These are phyloP conservation scores for Lindbergichthys nudifrons DNA, from an alignment of 2,797 vertebrate species.

Conservation along the genomic window DNA sequence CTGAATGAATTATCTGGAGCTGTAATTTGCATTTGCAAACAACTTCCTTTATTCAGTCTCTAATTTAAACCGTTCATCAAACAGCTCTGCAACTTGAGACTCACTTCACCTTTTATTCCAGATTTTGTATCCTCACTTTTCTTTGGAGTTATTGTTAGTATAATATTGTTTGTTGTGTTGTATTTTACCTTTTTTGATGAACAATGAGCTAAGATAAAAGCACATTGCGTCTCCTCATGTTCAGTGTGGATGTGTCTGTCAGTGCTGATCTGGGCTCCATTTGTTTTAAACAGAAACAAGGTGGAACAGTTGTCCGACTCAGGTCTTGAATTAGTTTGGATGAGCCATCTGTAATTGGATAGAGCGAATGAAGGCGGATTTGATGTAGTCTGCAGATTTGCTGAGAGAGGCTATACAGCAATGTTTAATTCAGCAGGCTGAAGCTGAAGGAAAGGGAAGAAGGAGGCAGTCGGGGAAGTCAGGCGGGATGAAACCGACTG, in stretches of 20 bases:
- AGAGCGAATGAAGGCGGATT: slow-evolving; percentile 71
- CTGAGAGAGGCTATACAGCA: slow-evolving; percentile 53
- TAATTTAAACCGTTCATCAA: slow-evolving; percentile 58
- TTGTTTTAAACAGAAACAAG: slow-evolving; percentile 71
- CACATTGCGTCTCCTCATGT: slow-evolving; percentile 3
- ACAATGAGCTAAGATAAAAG: not conserved
- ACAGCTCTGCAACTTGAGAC: slow-evolving; percentile 19
- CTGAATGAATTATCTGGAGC: slow-evolving; percentile 57
- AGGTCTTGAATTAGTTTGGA: slow-evolving; percentile 73
- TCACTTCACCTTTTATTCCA: slow-evolving; percentile 14
- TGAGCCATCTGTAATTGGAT: slow-evolving; percentile 82
- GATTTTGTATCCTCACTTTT: not conserved
- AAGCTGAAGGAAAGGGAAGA: slow-evolving; percentile 59
- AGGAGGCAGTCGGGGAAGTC: slow-evolving; percentile 63
- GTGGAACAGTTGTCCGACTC: slow-evolving; percentile 77
- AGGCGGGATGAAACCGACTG: slow-evolving; percentile 69
- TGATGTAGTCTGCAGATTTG: slow-evolving; percentile 77
- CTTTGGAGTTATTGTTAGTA: slow-evolving; percentile 11
- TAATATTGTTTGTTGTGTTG: not conserved
- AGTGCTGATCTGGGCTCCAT: slow-evolving; percentile 38
- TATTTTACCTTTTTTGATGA: not conserved
- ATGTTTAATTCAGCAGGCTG: slow-evolving; percentile 82
- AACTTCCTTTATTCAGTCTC: slow-evolving; percentile 51
- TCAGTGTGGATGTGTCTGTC: slow-evolving; percentile 21
- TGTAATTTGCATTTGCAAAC: slow-evolving; percentile 69